Evolutionary conservation across 2,888 invertebrate species (phyloP), one percentile per base, ranked within the genome.

Genomic region (Chrysomela aeneicollis): DNA sequence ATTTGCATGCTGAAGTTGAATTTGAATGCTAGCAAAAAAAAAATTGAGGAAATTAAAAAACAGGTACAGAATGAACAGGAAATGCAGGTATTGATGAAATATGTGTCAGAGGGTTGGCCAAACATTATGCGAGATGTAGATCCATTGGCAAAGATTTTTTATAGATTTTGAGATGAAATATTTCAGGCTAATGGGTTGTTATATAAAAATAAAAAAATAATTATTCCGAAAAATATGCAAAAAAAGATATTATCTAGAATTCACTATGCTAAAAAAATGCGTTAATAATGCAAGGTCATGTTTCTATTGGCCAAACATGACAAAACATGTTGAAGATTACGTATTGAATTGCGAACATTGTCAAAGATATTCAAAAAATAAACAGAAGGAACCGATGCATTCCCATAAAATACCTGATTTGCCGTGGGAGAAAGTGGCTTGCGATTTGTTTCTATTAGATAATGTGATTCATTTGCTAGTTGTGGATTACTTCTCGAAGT

Each of bases 371-470:
- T 19, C 15, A n/a, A 59, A 51, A 52, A 59, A 52, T 42, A 46
- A 60, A 52, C 2, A 6, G 9, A 37, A 22, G 15, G 52, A 60
- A 35, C 19, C 42, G 2, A 59, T 59, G 59, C 8, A 50, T 12
- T 21, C 42, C 10, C 51, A 60, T 10, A 37, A 52, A 21, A 4
- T 60, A 2, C 52, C 52, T 35, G 51, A 37, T 60, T 37, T 60
- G 37, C 59, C 52, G 10, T 59, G 59, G 51, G 59, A 59, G 51
- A 59, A 52, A 37, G 52, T 59, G 6, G 59, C 22, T 9, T 35
- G 50, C 12, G 52, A 59, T 59, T 52, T 42, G 5, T 51, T 59
- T 46, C n/a, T n/a, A n/a, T n/a, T n/a, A n/a, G n/a, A n/a, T n/a
- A n/a, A n/a, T n/a, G n/a, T n/a, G n/a, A n/a, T n/a, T n/a, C n/a